These are phyloP conservation scores for Tyrannus savana DNA, from an alignment of 2,113 vertebrate species.

Conservation along the genomic window DNA sequence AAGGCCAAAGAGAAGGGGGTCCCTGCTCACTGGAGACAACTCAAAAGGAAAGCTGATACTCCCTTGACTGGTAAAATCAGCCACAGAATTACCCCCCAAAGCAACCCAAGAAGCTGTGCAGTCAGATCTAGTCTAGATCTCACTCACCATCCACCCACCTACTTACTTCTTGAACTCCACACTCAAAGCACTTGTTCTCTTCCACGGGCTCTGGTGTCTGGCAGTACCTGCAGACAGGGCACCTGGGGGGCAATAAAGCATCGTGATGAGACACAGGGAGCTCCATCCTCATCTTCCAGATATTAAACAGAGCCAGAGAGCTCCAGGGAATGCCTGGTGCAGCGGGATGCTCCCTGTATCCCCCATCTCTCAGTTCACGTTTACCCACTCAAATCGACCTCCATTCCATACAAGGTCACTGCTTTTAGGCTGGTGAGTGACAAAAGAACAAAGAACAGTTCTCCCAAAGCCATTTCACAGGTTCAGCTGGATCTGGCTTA, in stretches of 20 bases:
- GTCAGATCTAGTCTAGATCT: background rate
- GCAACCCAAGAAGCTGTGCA: background rate
- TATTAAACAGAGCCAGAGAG: background rate
- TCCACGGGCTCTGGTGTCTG: slow-evolving; percentile 97
- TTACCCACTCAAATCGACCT: background rate
- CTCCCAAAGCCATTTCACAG: background rate
- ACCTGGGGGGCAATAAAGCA: slow-evolving; percentile 74
- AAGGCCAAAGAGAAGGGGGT: background rate
- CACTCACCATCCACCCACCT: slow-evolving; percentile 35
- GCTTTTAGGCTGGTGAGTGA: background rate
- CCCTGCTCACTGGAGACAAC: background rate
- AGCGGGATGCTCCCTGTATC: background rate
- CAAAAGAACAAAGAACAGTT: background rate
- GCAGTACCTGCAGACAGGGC: slow-evolving; percentile 96
- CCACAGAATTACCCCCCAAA: background rate
- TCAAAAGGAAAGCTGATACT: background rate
- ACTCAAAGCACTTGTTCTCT: slow-evolving; percentile 99
- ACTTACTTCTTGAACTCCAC: slow-evolving; percentile 98
- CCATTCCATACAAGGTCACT: background rate
- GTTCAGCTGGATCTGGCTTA: background rate
- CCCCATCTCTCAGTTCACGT: background rate
- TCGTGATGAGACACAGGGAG: background rate
- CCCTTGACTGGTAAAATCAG: background rate
- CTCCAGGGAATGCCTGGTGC: background rate
- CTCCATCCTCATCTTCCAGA: background rate